These are phyloP conservation scores for Pandemis heparana DNA, from an alignment of 2,888 invertebrate species.

Conservation along the genomic window DNA sequence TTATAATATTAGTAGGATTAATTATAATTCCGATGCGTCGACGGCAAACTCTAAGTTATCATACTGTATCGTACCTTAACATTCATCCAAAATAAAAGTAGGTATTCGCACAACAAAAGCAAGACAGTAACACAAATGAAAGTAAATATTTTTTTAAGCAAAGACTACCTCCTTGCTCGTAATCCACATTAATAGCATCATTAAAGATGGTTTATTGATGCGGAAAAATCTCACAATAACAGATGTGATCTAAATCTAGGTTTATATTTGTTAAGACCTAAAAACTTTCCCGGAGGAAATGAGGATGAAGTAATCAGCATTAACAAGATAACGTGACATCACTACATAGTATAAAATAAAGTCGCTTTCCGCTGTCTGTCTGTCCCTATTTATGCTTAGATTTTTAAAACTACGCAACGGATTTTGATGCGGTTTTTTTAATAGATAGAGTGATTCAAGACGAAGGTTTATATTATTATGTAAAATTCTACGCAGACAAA, in stretches of 20 bases:
- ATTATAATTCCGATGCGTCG: no score
- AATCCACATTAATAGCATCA: conserved; percentile 12
- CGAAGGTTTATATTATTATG: no score
- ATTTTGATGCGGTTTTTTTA: no score
- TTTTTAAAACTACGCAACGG: no score
- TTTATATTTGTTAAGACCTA: conserved; percentile 19
- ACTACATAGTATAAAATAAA: no score
- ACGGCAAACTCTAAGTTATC: no score
- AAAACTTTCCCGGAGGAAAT: conserved; percentile 38
- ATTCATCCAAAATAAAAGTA: not conserved
- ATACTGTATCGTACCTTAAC: not conserved
- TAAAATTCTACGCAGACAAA: no score
- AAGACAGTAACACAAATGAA: conserved; percentile 1
- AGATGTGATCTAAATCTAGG: conserved; percentile 25
- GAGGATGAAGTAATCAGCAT: conserved; percentile 21
- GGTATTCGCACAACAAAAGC: not conserved
- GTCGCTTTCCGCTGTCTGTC: no score
- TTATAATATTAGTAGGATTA: no score
- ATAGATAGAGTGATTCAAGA: no score
- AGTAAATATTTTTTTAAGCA: conserved; percentile 5
- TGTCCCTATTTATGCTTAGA: no score
- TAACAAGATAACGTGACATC: conserved; percentile 22
- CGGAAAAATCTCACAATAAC: conserved; percentile 21
- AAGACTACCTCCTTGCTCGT: conserved; percentile 4
- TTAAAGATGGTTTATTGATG: conserved; percentile 7